Conservation (phyloP, 2,888 invertebrate species). For the Aphodius granarius region DNA sequence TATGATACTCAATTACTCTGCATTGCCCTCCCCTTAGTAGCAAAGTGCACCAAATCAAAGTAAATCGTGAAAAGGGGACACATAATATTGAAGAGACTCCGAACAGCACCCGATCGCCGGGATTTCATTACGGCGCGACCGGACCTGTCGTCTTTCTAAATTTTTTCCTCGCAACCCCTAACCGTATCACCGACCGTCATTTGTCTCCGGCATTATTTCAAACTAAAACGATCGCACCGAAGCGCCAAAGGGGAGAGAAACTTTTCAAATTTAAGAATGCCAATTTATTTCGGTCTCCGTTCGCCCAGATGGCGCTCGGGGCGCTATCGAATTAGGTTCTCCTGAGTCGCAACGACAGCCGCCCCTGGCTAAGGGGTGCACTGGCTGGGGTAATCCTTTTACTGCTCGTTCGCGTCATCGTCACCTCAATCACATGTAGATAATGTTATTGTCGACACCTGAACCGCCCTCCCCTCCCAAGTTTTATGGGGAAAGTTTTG, state of each 20-base stretch:
- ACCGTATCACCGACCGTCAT: not conserved
- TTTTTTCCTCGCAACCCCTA: constrained; percentile 22
- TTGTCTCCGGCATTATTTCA: constrained; percentile 33
- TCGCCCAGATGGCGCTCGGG: constrained; percentile 36
- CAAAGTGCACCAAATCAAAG: not conserved
- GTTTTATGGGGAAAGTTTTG: constrained; percentile 24
- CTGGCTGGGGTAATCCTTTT: constrained; percentile 7
- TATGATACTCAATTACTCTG: not conserved
- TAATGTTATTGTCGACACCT: constrained; percentile 26
- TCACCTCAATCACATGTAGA: constrained; percentile 24
- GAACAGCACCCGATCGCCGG: not conserved
- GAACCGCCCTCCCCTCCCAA: constrained; percentile 14
- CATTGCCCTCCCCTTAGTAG: not conserved
- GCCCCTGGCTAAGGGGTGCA: not conserved
- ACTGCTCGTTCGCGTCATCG: not conserved
- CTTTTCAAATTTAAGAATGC: constrained; percentile 42
- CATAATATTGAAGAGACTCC: not conserved
- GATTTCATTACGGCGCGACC: not conserved
- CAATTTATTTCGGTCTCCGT: constrained; percentile 39
- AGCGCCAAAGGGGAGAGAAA: constrained; percentile 31
- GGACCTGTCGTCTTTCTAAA: constrained; percentile 8
- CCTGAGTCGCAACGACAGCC: not conserved
- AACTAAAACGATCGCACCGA: constrained; percentile 37
- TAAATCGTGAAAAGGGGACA: not conserved
- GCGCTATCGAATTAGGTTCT: constrained; percentile 29